Percentiles rank a stretch among this genome's conserved stretches.
These are phyloP conservation scores for Thera obeliscata DNA, from an alignment of 2,888 invertebrate genomes.

Conservation along the genomic window DNA sequence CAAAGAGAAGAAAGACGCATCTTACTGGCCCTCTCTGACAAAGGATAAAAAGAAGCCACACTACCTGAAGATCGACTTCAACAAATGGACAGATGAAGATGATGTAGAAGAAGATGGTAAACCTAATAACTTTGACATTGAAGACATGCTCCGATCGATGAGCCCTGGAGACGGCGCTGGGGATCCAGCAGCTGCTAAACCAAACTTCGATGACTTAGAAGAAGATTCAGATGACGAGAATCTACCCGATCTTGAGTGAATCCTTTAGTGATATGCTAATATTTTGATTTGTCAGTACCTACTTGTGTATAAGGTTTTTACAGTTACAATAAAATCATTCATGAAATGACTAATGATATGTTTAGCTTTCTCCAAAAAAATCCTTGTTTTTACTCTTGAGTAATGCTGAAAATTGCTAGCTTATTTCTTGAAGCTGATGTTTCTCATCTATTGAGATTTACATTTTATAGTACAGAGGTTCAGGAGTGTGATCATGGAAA, in stretches of 20 bases:
- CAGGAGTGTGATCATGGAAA: no score
- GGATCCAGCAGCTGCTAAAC: conserved; percentile 83
- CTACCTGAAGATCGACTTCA: conserved; percentile 98
- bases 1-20: conserved; percentile 88
- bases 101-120: conserved; percentile 91
- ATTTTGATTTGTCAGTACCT: conserved; percentile 64
- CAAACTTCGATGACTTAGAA: conserved; percentile 90
- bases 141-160: conserved; percentile 91
- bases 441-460: no score
- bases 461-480: no score
- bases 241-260: conserved; percentile 89
- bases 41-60: conserved; percentile 95
- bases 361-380: conserved; percentile 7
- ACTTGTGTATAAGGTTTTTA: conserved; percentile 81
- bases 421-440: no score
- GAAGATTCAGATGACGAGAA: conserved; percentile 93
- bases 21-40: conserved; percentile 95
- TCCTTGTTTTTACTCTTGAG: background rate
- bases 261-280: conserved; percentile 53
- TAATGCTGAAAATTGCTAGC: no score
- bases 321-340: conserved; percentile 76
- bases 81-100: conserved; percentile 99
- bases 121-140: conserved; percentile 81
- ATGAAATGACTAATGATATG: conserved; percentile 30
- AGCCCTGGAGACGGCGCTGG: conserved; percentile 71